Conservation (phyloP, 2,888 invertebrate genomes). For the Calliopum simillimum region DNA sequence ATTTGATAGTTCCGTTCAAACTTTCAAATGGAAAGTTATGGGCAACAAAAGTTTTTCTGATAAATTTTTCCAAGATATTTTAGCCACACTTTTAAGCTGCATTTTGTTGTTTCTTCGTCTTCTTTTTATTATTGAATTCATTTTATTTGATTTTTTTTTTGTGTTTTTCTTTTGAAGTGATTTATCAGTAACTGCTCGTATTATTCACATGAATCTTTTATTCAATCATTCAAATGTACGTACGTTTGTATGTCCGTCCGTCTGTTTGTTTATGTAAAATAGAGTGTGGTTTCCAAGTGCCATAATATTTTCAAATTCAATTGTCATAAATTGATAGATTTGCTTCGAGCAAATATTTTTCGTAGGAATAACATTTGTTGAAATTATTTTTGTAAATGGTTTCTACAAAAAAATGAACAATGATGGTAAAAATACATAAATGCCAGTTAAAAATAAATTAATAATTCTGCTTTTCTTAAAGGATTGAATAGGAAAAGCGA, state of each 20-base stretch:
- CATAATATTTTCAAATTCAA: slow-evolving; percentile 22
- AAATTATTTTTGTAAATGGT: no score
- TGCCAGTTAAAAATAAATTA: no score
- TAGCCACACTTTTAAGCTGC: slow-evolving; percentile 5
- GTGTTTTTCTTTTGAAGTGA: neutral
- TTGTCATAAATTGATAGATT: slow-evolving; percentile 31
- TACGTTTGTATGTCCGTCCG: no score
- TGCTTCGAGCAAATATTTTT: slow-evolving; percentile 10
- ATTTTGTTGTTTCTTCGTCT: neutral
- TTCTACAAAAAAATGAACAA: no score
- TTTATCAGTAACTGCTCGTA: neutral
- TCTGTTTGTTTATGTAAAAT: slow-evolving; percentile 3
- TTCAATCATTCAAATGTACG: neutral
- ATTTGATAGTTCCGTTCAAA: slow-evolving; percentile 34
- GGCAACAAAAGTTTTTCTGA: slow-evolving; percentile 21
- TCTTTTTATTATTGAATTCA: neutral
- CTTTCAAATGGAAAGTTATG: slow-evolving; percentile 31
- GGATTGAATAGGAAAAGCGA: no score
- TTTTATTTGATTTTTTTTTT: neutral
- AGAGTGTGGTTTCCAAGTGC: slow-evolving; percentile 2
- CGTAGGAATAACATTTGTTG: no score
- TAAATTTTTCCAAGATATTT: slow-evolving; percentile 22
- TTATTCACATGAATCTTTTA: slow-evolving; percentile 23
- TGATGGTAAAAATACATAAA: no score
- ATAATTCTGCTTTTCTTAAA: no score